Evolutionary conservation across 1,140 invertebrate genomes (phyloP).

Genomic region (Goniozus legneri): DNA sequence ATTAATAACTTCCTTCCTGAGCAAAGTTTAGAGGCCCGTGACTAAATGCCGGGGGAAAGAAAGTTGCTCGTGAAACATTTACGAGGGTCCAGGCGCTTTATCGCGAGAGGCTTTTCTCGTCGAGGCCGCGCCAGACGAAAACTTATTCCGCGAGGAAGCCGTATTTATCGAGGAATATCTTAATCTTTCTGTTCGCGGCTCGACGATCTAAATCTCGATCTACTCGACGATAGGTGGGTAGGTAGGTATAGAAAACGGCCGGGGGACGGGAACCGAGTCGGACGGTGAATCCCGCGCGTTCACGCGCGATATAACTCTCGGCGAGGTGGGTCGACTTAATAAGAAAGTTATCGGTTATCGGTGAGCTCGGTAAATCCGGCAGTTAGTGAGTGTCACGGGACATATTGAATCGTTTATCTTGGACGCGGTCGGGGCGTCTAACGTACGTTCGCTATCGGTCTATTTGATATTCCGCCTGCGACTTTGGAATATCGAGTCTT

Average conservation of each 20-base stretch:
- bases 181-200: too few relatives aligned
- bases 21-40: slow-evolving; percentile 19
- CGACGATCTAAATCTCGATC: too few relatives aligned
- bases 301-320: too few relatives aligned
- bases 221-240: too few relatives aligned
- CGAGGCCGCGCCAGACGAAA: slow-evolving; percentile 11
- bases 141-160: too few relatives aligned
- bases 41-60: slow-evolving; percentile 26
- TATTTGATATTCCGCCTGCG: slow-evolving; percentile 41
- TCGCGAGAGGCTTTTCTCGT: slow-evolving; percentile 16
- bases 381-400: slow-evolving; percentile 39
- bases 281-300: too few relatives aligned
- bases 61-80: slow-evolving; percentile 28
- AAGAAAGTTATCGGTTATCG: slow-evolving; percentile 44
- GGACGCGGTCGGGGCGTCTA: slow-evolving; percentile 9
- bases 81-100: slow-evolving; percentile 1
- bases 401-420: slow-evolving; percentile 46
- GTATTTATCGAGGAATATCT: too few relatives aligned
- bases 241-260: slow-evolving; percentile 7
- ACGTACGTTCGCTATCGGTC: slow-evolving; percentile 20
- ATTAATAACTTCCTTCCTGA: slow-evolving; percentile 30
- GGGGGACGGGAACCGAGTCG: slow-evolving; percentile 18
- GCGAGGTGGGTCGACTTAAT: slow-evolving; percentile 36
- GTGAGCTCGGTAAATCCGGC: slow-evolving; percentile 38
- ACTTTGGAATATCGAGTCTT: slow-evolving; percentile 22